A percentile compares a stretch with the other conserved stretches of the same genome.
phyloP scores from a whole-genome alignment of 2,888 invertebrate species.

The Caenorhabditis plicata region DNA sequence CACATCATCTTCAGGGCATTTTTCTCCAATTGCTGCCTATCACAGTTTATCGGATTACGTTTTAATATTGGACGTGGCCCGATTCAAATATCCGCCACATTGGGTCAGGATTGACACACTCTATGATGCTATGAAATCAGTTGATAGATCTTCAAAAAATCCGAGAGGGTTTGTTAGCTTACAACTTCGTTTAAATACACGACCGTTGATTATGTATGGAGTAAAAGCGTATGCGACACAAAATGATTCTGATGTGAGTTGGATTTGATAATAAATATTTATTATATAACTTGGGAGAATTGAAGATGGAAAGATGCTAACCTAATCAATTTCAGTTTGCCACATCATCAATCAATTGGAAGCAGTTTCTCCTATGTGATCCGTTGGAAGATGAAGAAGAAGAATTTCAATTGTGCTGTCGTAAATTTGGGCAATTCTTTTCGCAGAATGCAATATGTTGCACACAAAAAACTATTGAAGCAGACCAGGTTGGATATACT shows the following conservation, averaged over 20 bases:
- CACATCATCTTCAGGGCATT: constrained; percentile 50
- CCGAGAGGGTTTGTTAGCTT: constrained; percentile 34
- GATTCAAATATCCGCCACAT: constrained; percentile 67
- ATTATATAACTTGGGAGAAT: not conserved
- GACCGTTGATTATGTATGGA: constrained; percentile 50
- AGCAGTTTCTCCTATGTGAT: constrained; percentile 37
- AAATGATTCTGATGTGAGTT: constrained; percentile 37
- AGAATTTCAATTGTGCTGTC: constrained; percentile 33
- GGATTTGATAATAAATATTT: not conserved
- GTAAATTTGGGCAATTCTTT: constrained; percentile 48
- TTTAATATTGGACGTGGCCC: constrained; percentile 67
- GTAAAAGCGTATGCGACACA: constrained; percentile 42
- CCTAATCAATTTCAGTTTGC: constrained; percentile 44
- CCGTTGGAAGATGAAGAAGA: constrained; percentile 37
- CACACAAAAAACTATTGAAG: constrained; percentile 37
- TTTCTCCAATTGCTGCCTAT: constrained; percentile 66
- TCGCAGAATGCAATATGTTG: constrained; percentile 44
- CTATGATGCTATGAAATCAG: constrained; percentile 65
- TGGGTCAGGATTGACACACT: constrained; percentile 65
- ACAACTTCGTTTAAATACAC: constrained; percentile 23
- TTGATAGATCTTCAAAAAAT: constrained; percentile 60
- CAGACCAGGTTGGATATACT: constrained; percentile 17
- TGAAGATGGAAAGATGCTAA: not conserved
- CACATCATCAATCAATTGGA: constrained; percentile 38
- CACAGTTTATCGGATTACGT: constrained; percentile 63